phyloP scores from a whole-genome alignment of 2,888 invertebrate genomes.

The Chloromyia formosa region DNA sequence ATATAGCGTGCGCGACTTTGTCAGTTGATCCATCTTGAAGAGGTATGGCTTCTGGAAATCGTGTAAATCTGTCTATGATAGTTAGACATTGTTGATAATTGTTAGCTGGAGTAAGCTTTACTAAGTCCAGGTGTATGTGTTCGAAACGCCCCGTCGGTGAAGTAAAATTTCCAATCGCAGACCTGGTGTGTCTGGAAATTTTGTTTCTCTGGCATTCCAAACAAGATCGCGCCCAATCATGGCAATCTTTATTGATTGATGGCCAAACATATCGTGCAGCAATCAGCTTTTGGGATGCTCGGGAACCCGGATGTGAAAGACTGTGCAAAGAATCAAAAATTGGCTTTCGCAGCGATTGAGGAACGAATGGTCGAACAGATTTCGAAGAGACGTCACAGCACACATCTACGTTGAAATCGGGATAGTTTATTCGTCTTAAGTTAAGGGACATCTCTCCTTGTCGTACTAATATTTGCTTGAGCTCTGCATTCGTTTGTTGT shows the following conservation, averaged over 20 bases:
- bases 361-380: background rate
- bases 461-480: no score
- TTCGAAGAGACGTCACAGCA: no score
- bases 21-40: constrained; percentile 14
- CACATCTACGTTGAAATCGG: no score
- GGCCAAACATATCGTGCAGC: no score
- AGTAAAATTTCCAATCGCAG: background rate
- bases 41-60: constrained; percentile 34
- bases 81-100: no score
- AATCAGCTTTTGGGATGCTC: background rate
- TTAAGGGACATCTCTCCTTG: no score
- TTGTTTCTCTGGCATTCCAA: background rate
- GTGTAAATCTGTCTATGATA: constrained; percentile 11
- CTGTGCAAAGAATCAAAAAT: background rate
- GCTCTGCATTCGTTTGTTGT: no score
- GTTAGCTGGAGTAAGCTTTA: no score
- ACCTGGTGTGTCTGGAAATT: background rate
- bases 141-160: background rate
- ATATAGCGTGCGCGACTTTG: constrained; percentile 47
- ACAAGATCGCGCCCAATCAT: no score
- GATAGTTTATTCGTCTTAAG: no score
- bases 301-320: background rate
- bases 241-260: no score
- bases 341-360: background rate
- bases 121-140: no score